A percentile compares a stretch with the other conserved stretches of the same genome.
phyloP scores from a whole-genome alignment of 1,140 invertebrate genomes.

The Drosophila pachea region DNA sequence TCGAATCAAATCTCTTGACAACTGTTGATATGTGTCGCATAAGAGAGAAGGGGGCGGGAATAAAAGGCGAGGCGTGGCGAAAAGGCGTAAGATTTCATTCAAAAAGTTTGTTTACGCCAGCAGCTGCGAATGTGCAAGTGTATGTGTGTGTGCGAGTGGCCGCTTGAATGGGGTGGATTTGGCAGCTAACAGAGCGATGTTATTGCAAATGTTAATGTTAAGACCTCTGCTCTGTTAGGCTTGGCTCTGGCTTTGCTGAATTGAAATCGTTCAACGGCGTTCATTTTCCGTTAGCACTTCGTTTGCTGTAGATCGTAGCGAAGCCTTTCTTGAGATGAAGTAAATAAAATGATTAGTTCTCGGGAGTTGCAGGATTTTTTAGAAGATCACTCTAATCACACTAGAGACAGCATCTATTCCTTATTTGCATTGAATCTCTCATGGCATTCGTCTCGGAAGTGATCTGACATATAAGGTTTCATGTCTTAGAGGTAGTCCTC shows the following conservation, averaged over 20 bases:
- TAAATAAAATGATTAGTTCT: not conserved
- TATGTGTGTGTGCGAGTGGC: not conserved
- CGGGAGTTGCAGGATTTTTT: too few species aligned
- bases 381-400: too few species aligned
- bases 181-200: conserved; percentile 42
- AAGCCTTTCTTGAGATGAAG: conserved; percentile 1
- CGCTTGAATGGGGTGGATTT: conserved; percentile 32
- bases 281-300: conserved; percentile 58
- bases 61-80: not conserved
- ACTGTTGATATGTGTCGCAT: conserved; percentile 59
- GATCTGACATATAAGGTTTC: too few species aligned
- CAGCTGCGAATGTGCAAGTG: not conserved
- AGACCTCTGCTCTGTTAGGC: conserved; percentile 57
- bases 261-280: conserved; percentile 58
- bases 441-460: too few species aligned
- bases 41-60: not conserved
- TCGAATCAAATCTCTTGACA: conserved; percentile 50
- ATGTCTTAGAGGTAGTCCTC: too few species aligned
- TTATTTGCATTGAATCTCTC: too few species aligned
- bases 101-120: conserved; percentile 33
- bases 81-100: conserved; percentile 53
- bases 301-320: conserved; percentile 57
- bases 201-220: conserved; percentile 22
- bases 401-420: too few species aligned
- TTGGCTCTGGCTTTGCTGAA: conserved; percentile 40